Evolutionary conservation across 1,140 invertebrate species (phyloP), one percentile per base, ranked within the genome.

Genomic region (Drosophila mauritiana): DNA sequence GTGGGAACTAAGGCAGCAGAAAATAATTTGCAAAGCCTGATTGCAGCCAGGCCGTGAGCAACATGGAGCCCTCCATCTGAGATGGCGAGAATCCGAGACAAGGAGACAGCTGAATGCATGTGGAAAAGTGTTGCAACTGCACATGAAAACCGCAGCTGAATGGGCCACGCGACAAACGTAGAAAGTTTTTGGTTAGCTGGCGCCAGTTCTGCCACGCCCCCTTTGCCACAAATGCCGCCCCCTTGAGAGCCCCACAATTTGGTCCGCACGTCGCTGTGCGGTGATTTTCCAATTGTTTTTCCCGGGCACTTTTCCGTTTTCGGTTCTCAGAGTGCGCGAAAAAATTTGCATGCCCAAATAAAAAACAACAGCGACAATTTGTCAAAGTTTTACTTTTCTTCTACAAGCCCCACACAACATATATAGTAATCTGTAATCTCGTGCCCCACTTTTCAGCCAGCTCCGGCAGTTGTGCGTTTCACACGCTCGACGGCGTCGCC

Each of bases 111-210:
- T 84, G 75, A 78, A 81, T 85, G 81, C 62, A 78, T 78, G 69
- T 86, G 84, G 84, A 88, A 89, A 88, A 88, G 83, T 88, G 83
- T 88, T 88, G 84, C 83, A 88, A 89, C 49, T 78, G 74, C 75
- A 79, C 55, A 80, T 84, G 59, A 72, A 84, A 83, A 84, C 61
- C 57, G 51, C 42, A 34, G 61, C 34, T 20, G 55, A 36, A 59
- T 54, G 62, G 61, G 61, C 79, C 83, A 86, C 83, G 83, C 83
- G 83, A 86, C 83, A 86, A 86, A 89, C 83, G 75, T 88, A 86
- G 83, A 86, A 86, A 86, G 83, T 86, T 78, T 80, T 84, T 78
- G 45, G 70, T 65, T 55, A 34, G 64, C 8, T 69, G 80, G 76
- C 69, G 78, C 70, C 73, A 69, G 59, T 80, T 74, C 72, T 75